Evolutionary conservation across 1,140 invertebrate species (phyloP).

Genomic region (Pinna nobilis): DNA sequence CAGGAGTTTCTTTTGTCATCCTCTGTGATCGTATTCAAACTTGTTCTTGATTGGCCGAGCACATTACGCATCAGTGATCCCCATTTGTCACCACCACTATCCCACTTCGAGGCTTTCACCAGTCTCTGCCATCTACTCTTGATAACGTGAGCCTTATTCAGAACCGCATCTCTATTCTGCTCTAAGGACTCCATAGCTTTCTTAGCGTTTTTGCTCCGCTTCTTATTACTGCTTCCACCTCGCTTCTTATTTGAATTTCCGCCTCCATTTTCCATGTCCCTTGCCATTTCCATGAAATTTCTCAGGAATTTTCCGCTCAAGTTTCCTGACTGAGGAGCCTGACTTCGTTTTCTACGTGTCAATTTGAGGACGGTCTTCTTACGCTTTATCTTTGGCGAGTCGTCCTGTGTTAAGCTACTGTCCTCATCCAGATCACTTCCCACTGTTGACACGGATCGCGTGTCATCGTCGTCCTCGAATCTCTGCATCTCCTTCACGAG

Average conservation of each 20-base stretch:
- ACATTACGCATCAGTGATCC: conserved; percentile 48
- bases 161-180: conserved; percentile 52
- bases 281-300: conserved; percentile 64
- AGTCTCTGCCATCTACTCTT: conserved; percentile 58
- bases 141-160: conserved; percentile 60
- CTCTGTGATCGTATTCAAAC: conserved; percentile 59
- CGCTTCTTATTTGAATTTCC: conserved; percentile 29
- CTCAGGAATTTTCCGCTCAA: conserved; percentile 62
- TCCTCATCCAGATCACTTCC: conserved; percentile 18
- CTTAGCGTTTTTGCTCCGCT: conserved; percentile 52
- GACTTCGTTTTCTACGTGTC: conserved; percentile 43
- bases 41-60: conserved; percentile 53
- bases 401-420: conserved; percentile 61
- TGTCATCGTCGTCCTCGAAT: conserved; percentile 55
- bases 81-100: conserved; percentile 55
- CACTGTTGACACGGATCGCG: conserved; percentile 1
- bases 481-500: conserved; percentile 54
- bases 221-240: conserved; percentile 47
- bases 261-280: conserved; percentile 56
- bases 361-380: conserved; percentile 58
- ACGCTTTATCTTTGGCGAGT: conserved; percentile 59
- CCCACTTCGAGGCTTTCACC: conserved; percentile 25
- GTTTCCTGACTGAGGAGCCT: conserved; percentile 43
- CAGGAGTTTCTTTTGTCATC: conserved; percentile 56
- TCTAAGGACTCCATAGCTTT: conserved; percentile 58